These are phyloP conservation scores for Remorina albescens DNA, from an alignment of 2,797 vertebrate species.

Conservation along the genomic window DNA sequence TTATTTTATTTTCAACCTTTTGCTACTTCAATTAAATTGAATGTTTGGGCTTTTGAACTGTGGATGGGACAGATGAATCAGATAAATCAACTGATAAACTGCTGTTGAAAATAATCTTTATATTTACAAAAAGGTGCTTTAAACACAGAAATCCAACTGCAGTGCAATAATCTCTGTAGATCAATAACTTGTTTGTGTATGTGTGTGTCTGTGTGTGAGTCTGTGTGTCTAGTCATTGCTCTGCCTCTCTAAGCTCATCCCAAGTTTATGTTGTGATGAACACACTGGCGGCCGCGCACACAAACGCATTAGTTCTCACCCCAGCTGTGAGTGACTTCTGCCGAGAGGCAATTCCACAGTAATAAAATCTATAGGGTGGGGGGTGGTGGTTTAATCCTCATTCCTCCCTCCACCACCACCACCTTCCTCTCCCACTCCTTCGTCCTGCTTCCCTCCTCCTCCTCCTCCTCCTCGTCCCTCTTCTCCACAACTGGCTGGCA, in stretches of 20 bases:
- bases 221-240: neutral
- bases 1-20: neutral
- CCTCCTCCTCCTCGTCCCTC: constrained; percentile 43
- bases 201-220: constrained; percentile 29
- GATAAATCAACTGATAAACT: constrained; percentile 10
- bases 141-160: constrained; percentile 5
- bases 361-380: constrained; percentile 83
- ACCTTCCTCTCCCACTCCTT: constrained; percentile 52
- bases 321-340: constrained; percentile 79
- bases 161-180: neutral
- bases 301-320: constrained; percentile 65
- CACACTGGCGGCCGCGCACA: constrained; percentile 10
- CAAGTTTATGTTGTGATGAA: constrained; percentile 49
- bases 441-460: constrained; percentile 44
- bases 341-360: constrained; percentile 83
- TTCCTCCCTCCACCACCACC: constrained; percentile 31
- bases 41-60: neutral
- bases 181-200: too few species aligned
- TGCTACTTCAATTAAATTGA: neutral
- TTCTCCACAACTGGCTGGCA: constrained; percentile 70
- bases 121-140: constrained; percentile 5
- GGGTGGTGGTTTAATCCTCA: constrained; percentile 78
- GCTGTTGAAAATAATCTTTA: neutral
- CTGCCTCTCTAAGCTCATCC: constrained; percentile 25
- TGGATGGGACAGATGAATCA: too few species aligned